These are phyloP conservation scores for Asteroscopus sphinx DNA, from an alignment of 2,888 invertebrate genomes.

Conservation along the genomic window DNA sequence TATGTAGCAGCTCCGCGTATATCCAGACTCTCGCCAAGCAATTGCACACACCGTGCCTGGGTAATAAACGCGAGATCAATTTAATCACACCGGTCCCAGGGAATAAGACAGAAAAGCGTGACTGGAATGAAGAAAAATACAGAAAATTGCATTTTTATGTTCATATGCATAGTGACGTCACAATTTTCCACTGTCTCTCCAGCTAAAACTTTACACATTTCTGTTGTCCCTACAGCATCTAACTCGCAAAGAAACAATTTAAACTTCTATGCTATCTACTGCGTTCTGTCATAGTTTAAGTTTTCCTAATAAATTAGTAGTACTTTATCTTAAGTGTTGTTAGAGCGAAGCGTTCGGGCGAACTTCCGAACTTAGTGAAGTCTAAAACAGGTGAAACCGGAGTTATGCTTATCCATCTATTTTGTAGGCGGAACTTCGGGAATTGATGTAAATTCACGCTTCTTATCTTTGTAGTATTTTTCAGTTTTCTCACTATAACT, in stretches of 20 bases:
- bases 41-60: no score
- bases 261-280: slow-evolving; percentile 52
- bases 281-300: slow-evolving; percentile 65
- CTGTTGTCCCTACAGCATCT: slow-evolving; percentile 27
- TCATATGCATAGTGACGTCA: slow-evolving; percentile 4
- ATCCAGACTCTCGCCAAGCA: no score
- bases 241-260: slow-evolving; percentile 55
- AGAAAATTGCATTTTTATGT: slow-evolving; percentile 5
- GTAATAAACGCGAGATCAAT: no score
- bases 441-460: slow-evolving; percentile 34
- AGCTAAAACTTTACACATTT: slow-evolving; percentile 37
- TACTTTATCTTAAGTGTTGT: slow-evolving; percentile 71
- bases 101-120: neutral
- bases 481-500: no score
- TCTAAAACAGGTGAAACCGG: slow-evolving; percentile 56
- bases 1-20: no score
- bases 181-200: slow-evolving; percentile 18
- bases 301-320: slow-evolving; percentile 77
- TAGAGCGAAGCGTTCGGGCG: slow-evolving; percentile 54
- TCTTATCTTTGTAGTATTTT: slow-evolving; percentile 26
- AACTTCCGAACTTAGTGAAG: slow-evolving; percentile 61
- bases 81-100: neutral
- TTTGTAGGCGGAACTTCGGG: slow-evolving; percentile 42
- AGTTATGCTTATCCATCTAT: slow-evolving; percentile 60
- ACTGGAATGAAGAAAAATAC: slow-evolving; percentile 6